phyloP scores from a whole-genome alignment of 1,140 invertebrate species.

The Plodia interpunctella region DNA sequence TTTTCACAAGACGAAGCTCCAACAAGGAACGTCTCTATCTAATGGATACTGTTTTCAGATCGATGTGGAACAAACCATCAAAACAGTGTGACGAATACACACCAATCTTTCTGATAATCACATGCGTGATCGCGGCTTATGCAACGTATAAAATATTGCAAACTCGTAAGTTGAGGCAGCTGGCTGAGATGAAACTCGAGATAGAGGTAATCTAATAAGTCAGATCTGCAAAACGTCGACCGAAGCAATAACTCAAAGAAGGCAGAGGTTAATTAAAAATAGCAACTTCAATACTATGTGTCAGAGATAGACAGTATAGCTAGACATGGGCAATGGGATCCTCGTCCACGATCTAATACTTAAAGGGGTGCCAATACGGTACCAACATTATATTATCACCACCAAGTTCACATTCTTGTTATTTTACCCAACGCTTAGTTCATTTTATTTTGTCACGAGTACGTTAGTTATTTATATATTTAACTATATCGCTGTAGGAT shows the following conservation, averaged over 20 bases:
- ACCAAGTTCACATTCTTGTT: too few species aligned
- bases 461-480: too few species aligned
- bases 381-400: too few species aligned
- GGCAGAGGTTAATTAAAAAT: constrained; percentile 77
- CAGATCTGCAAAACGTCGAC: constrained; percentile 70
- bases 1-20: too few species aligned
- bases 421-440: too few species aligned
- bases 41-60: constrained; percentile 8
- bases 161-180: constrained; percentile 54
- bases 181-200: constrained; percentile 58
- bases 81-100: constrained; percentile 24
- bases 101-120: constrained; percentile 52
- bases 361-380: too few species aligned
- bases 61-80: constrained; percentile 42
- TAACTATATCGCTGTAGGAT: too few species aligned
- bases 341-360: too few species aligned
- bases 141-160: constrained; percentile 70
- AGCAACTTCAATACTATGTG: constrained; percentile 68
- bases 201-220: constrained; percentile 75
- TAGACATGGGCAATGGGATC: too few species aligned
- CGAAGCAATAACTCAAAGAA: constrained; percentile 67
- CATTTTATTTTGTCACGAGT: too few species aligned
- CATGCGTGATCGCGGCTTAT: constrained; percentile 54
- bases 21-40: too few species aligned
- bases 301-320: too few species aligned